Base-by-base conservation (phyloP, 2,797 vertebrate species). In the Anguilla obscura region DNA sequence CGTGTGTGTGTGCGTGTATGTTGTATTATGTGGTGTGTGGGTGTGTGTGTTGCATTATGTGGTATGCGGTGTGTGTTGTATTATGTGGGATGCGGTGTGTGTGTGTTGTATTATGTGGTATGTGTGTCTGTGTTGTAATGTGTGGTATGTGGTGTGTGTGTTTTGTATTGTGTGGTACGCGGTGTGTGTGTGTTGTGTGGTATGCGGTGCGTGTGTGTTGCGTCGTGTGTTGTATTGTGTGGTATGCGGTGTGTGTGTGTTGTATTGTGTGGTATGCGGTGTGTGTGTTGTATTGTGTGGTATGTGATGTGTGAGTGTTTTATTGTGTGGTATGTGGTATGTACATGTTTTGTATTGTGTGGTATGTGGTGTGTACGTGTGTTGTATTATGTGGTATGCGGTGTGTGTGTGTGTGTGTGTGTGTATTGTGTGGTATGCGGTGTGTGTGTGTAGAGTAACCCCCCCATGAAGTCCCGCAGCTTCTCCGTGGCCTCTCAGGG, bases 401-500 rank as follows among this genome's bases (percentile, higher is more conserved):
- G 10, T 74, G 14, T 40, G 74, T 83, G 56, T 85, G 56, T 74
- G 58, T 69, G 54, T 18, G 89, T 71, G 30, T 88, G 90, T 83
- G 56, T 85, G 69, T 71, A 40, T 30, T 56, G 21, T 76, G 27
- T 36, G 1, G 40, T 84, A 14, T 71, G 82, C 24, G 48, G 56
- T 74, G 58, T 69, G 54, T 18, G 89, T 71, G 30, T 88, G 90
- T 95, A 99, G 98, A 99, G 96, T 93, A 98, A 99, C 91, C 97
- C 98, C 86, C 98, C 98, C 83, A 96, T 98, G 91, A 98, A 99
- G 95, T 98, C 97, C 88, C 97, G 98, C 89, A 99, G 98, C 94
- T 98, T 98, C 95, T 99, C 98, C 0, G 96, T 98, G 91, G 97
- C 96, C 1, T 99, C 99, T 89, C 98, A 98, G 95, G 97, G 98